Base-by-base conservation (phyloP, 2,888 invertebrate genomes). In the Xylota segnis region DNA sequence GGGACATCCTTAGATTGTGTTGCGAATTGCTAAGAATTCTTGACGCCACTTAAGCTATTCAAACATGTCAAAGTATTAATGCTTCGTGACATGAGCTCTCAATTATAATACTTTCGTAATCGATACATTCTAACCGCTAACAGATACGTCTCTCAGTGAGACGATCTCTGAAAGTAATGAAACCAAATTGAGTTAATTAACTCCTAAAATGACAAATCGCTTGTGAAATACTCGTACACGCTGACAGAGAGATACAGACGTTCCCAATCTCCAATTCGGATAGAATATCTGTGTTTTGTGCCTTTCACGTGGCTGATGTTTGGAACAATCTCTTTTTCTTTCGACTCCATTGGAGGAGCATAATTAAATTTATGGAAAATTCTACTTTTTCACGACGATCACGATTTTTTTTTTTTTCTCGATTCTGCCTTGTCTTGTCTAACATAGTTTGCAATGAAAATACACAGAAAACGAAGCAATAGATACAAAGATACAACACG, bases 321-420 rank as follows among this genome's bases (percentile, higher is more conserved):
- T 23, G 23, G 23, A 23, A 70, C 83, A 75, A 70, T 84, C 78
- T 75, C 59, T 74, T 68, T 29, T 77, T 16, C 6, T 63, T 32
- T 9, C 27, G 32, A 6, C 12, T 61, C 45, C 34, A 4, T 27
- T 34, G 56, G 43, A 59, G 65, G 32, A 54, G 68, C 52, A 29
- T 83, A 78, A 78, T 78, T 74, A 78, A 68, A 74, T 61, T 70
- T 81, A 84, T 84, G 75, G 75, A 71, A 79, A 79, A 84, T 81
- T 84, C 79, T 75, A 70, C 68, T 72, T 74, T 68, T 74, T 56
- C 68, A 83, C 63, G 45, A 78, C 43, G 47, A 47, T 65, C 75
- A 84, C 84, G 75, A 79, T 56, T 59, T 50, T 37, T 50, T n/a
- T 32, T 32, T 45, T 58, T 16, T 52, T 43, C 50, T n/a, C 0